Base-by-base conservation (phyloP, 2,888 invertebrate species). In the Chironomus tentans region DNA sequence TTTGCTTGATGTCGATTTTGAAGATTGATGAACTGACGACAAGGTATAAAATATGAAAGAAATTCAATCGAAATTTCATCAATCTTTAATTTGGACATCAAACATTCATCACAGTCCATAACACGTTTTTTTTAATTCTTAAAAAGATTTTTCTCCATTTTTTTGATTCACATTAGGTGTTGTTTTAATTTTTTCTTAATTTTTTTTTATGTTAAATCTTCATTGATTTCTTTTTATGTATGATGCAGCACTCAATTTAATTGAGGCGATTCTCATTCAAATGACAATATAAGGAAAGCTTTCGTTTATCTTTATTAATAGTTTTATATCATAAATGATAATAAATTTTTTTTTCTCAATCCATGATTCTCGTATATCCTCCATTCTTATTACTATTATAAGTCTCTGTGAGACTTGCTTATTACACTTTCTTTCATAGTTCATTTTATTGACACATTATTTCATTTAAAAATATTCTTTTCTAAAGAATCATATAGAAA, bases 101-200 rank as follows among this genome's bases (percentile, higher is more conserved):
- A 71, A 10, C 71, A 71, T 38, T 71, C 71, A 71, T 71, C 71
- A 71, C 71, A 71, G 71, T 71, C 71, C 56, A 71, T 71, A 71
- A 71, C 71, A 71, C 71, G 71, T 71, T 71, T 71, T 65, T 38
- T 38, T 38, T 70, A 47, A 56, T 56, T 71, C 28, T 56, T 71
- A 56, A 71, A 71, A 71, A 71, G 71, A 71, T 71, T 71, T 71
- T 71, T 71, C 71, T 71, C 71, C 71, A 71, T 71, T 71, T 71
- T 71, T 71, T 71, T 71, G 71, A 71, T 71, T 71, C 71, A 71
- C n/a, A 71, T 18, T 56, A 56, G 22, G 71, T 71, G 71, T 56
- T 71, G 48, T 47, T 68, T 68, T 68, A 10, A 38, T 5, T 28
- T 50, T 50, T 50, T 5, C 13, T 65, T 10, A 65, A 21, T 65